phyloP scores from a whole-genome alignment of 2,797 vertebrate species.

The Chloroceryle inda region DNA sequence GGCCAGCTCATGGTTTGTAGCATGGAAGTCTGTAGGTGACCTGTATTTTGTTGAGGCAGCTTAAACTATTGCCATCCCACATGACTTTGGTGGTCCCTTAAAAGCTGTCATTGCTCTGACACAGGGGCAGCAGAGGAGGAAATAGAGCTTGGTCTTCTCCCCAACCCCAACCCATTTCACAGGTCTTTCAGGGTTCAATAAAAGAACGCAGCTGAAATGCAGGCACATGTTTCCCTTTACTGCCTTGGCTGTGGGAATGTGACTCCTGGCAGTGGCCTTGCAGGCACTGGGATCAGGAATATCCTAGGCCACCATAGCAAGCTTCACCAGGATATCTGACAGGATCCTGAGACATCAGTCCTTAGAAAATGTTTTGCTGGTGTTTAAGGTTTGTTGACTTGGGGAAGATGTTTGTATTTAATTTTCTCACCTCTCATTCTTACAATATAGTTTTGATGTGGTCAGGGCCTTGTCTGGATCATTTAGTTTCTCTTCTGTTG shows the following conservation, averaged over 20 bases:
- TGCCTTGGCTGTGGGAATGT: fast-evolving
- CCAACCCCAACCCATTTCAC: neutral
- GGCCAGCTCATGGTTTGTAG: neutral
- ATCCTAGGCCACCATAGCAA: fast-evolving
- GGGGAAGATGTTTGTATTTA: fast-evolving
- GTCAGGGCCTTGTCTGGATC: neutral
- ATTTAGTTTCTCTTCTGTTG: neutral
- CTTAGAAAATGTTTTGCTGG: neutral
- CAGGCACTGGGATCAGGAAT: neutral
- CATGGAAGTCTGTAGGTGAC: neutral
- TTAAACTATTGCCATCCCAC: neutral
- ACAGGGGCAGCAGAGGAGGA: fast-evolving
- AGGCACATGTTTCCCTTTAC: neutral
- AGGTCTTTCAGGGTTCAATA: neutral
- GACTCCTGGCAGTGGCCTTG: neutral
- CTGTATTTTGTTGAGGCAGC: neutral
- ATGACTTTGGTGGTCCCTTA: neutral
- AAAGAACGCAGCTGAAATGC: neutral
- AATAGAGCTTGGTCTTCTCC: neutral
- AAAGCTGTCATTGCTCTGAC: neutral
- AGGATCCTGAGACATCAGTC: neutral
- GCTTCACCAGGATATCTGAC: neutral
- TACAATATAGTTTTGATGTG: neutral
- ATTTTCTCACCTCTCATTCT: neutral
- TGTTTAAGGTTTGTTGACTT: neutral